Evolutionary conservation across 2,888 invertebrate genomes (phyloP), one percentile per base, ranked within the genome.

Genomic region (Plagodis pulveraria): DNA sequence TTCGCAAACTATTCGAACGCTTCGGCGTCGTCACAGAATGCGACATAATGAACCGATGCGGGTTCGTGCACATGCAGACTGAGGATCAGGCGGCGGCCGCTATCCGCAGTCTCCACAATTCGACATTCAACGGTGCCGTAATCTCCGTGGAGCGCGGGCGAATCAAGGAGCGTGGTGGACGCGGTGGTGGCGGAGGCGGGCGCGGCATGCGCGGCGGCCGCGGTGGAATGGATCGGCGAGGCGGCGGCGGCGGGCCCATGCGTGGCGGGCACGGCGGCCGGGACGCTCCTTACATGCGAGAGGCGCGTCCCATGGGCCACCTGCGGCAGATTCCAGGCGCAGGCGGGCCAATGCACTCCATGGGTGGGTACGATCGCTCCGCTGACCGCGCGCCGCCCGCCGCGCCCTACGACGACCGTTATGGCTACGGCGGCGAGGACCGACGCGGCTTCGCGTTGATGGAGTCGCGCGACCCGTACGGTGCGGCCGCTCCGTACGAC

Each of bases 21-120:
- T 98, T 96, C 86, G 98, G 98, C 47, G 94, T 94, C 56, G 98
- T 99, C 6, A 96, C 96, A 12, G 98, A 99, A 87, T 98, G 98
- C 86, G 98, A 98, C 83, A 97, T 99, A 59, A 96, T 98, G 93
- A 98, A 98, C 84, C 95, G 98, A 63, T 99, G 98, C 86, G 98
- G 98, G 8, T 99, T 99, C 90, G 97, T 99, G 50, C 98, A 98
- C 87, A 96, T 97, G 95, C 96, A 96, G 78, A 95, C 96, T 22
- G 95, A 95, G 74, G 96, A 97, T 52, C 95, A 97, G 85, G 98
- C 98, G 5, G 94, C 95, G 47, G 95, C 95, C 56, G 98, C 98
- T 0, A 97, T 97, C 71, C 94, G 95, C 65, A 96, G 95, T 36
- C 88, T 98, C 36, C 96, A 98, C 84, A 97, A 97, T 73, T 93